Percentiles rank a stretch among this genome's conserved stretches.
Evolutionary conservation across 2,797 vertebrate genomes (phyloP).

Genomic region (Darevskia mixta): DNA sequence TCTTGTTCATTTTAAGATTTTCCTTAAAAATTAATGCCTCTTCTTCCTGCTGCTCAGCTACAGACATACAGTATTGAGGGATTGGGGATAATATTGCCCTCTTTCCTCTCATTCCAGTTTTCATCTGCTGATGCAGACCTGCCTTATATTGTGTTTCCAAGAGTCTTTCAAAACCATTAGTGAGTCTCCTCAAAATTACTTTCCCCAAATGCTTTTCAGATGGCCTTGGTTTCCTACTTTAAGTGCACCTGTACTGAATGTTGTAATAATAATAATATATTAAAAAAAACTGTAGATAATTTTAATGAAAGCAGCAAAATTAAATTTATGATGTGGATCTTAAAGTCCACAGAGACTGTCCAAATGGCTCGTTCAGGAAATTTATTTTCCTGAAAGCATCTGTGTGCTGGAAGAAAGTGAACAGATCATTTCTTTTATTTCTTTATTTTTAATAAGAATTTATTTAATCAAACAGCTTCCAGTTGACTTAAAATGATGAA

Average conservation of each 20-base stretch:
- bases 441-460: slow-evolving; percentile 38
- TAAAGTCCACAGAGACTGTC: slow-evolving; percentile 35
- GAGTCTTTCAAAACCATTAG: not conserved
- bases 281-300: not conserved
- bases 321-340: slow-evolving; percentile 54
- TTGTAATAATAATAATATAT: not conserved
- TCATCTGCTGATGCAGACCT: not conserved
- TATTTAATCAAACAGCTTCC: slow-evolving; percentile 49
- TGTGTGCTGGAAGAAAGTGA: slow-evolving; percentile 33
- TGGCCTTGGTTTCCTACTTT: not conserved
- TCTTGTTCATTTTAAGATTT: not conserved
- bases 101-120: not conserved
- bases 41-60: not conserved
- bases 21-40: not conserved
- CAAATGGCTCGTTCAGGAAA: slow-evolving; percentile 47
- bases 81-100: not conserved
- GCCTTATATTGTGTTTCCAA: not conserved
- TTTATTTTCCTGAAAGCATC: slow-evolving; percentile 56
- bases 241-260: accelerated
- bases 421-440: slow-evolving; percentile 42
- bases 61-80: not conserved
- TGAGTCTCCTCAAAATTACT: not conserved
- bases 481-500: slow-evolving; percentile 27
- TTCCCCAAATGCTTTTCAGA: not conserved
- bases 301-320: slow-evolving; percentile 47